phyloP scores from a whole-genome alignment of 2,888 invertebrate species.

The Sesamia inferens region DNA sequence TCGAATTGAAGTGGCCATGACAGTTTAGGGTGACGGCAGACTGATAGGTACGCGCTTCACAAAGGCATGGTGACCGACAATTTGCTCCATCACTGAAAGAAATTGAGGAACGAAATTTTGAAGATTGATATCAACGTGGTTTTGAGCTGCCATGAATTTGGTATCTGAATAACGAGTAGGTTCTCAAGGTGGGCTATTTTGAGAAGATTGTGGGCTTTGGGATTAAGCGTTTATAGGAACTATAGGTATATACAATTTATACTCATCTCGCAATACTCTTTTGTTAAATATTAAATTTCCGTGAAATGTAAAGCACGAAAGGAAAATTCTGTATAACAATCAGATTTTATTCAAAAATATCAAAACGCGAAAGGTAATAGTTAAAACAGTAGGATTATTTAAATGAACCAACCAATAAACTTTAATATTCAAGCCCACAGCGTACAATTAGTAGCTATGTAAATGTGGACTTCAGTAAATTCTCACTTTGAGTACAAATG shows the following conservation, averaged over 20 bases:
- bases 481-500: conserved; percentile 30
- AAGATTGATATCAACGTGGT: conserved; percentile 37
- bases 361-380: not conserved
- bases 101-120: conserved; percentile 40
- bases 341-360: not conserved
- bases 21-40: conserved; percentile 18
- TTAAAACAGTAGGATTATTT: not conserved
- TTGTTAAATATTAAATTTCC: not conserved
- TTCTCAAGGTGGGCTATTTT: conserved; percentile 11
- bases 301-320: not conserved
- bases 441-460: conserved; percentile 26
- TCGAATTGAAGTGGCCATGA: conserved; percentile 34
- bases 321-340: not conserved
- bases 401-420: conserved; percentile 38
- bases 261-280: not conserved
- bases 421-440: conserved; percentile 21
- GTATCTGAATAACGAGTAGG: conserved; percentile 11
- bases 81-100: conserved; percentile 37
- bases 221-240: not conserved
- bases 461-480: conserved; percentile 12
- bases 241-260: not conserved
- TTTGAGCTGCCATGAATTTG: conserved; percentile 35
- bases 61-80: conserved; percentile 40
- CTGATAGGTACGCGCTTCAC: conserved; percentile 31
- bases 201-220: conserved; percentile 2